Evolutionary conservation across 1,140 invertebrate species (phyloP), one percentile per base, ranked within the genome.

Genomic region (Diorhabda carinulata): DNA sequence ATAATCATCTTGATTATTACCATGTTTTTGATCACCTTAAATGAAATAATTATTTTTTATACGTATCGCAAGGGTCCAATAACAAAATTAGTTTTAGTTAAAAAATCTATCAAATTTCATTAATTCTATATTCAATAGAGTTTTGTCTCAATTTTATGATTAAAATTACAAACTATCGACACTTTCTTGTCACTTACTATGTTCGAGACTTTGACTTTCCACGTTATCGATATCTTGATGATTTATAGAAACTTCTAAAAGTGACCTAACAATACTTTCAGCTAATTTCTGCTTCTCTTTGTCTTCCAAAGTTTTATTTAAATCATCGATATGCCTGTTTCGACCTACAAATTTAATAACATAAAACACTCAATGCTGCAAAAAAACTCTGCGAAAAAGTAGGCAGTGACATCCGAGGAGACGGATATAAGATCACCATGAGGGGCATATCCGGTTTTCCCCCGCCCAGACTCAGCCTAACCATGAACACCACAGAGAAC

Each of bases 221-320:
- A 9, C 9, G 40, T 5, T 52, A 41, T 44, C 64, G 7, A 71
- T 62, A 4, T 64, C 56, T 0, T 40, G 3, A 25, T 66, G n/a
- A 59, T 71, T 57, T 9, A 60, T 44, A 6, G 2, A 2, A n/a
- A 25, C 45, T 7, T 25, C 66, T 4, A 70, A n/a, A 2, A 45
- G 2, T 5, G 47, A 52, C 5, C 57, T 56, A 2, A 57, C 47
- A 41, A 57, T 9, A 10, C 40, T 52, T 43, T 25, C 61, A 41
- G 66, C 57, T 25, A 41, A 42, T 44, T 67, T 59, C 25, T 69
- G 62, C n/a, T 62, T 56, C 63, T 73, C 66, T 40, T 42, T 66
- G 44, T 73, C 72, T 25, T 73, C 69, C n/a, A 72, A 9, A n/a
- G 70, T 47, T 42, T 60, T 44, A 59, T 73, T 70, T 10, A 73